Evolutionary conservation across 2,888 invertebrate species (phyloP).

Genomic region (Coenonympha arcania): DNA sequence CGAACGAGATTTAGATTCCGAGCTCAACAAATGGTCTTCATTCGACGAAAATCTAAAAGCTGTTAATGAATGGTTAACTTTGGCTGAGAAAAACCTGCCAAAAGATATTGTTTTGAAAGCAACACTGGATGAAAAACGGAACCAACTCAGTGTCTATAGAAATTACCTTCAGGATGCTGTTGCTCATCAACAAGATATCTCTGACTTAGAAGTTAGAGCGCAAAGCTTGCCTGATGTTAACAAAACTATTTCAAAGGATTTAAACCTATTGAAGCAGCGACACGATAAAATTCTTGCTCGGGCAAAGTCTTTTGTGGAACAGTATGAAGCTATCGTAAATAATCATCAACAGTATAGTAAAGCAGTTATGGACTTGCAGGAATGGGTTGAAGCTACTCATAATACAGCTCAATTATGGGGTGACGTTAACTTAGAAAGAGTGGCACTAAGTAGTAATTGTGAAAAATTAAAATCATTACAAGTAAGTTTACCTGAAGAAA

Average conservation of each 20-base stretch:
- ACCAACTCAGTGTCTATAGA: constrained; percentile 88
- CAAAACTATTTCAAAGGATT: constrained; percentile 81
- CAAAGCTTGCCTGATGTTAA: constrained; percentile 85
- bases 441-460: constrained; percentile 88
- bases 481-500: constrained; percentile 87
- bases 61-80: constrained; percentile 84
- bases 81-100: constrained; percentile 82
- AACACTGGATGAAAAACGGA: constrained; percentile 92
- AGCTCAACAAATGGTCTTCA: constrained; percentile 89
- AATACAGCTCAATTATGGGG: constrained; percentile 88
- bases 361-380: constrained; percentile 87
- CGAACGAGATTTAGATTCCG: constrained; percentile 86
- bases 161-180: constrained; percentile 86
- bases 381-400: constrained; percentile 89
- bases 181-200: constrained; percentile 87
- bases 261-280: constrained; percentile 80
- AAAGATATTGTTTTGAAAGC: constrained; percentile 86
- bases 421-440: constrained; percentile 86
- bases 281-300: constrained; percentile 81
- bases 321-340: constrained; percentile 89
- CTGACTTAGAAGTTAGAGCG: constrained; percentile 85
- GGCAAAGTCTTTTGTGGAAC: constrained; percentile 84
- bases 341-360: constrained; percentile 92
- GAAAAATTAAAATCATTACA: constrained; percentile 88
- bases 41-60: constrained; percentile 89